Evolutionary conservation across 2,797 vertebrate species (phyloP).

Genomic region (Crossoptilon crossoptilon): DNA sequence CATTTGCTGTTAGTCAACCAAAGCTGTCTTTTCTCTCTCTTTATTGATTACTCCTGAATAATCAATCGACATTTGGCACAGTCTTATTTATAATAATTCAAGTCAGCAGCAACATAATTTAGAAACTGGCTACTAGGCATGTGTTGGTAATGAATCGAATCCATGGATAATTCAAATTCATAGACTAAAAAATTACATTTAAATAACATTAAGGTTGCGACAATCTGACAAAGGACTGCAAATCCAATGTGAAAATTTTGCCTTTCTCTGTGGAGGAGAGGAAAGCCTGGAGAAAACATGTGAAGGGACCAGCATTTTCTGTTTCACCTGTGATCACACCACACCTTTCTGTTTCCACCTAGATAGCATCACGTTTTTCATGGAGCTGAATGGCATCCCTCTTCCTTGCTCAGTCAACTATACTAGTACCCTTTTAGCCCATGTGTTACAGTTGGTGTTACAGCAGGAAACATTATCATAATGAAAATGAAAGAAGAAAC

Average conservation of each 20-base stretch:
- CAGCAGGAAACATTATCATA: too few relatives aligned
- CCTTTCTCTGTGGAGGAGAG: neutral
- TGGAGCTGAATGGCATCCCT: neutral
- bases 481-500: too few relatives aligned
- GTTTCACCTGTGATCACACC: neutral
- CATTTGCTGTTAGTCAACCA: conserved; percentile 61
- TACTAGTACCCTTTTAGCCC: neutral
- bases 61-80: conserved; percentile 78
- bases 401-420: neutral
- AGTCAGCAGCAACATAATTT: conserved; percentile 75
- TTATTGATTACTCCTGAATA: conserved; percentile 75
- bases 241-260: conserved; percentile 51
- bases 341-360: neutral
- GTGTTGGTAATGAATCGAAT: conserved; percentile 74
- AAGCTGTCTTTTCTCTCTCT: conserved; percentile 53
- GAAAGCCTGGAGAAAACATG: conserved; percentile 1
- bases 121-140: conserved; percentile 72
- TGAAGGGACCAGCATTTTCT: neutral
- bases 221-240: conserved; percentile 58
- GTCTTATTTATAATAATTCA: conserved; percentile 78
- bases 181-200: conserved; percentile 73
- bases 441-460: too few relatives aligned
- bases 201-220: conserved; percentile 71
- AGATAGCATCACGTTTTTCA: neutral
- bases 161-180: conserved; percentile 75